Conservation (phyloP, 2,888 invertebrate species). For the Ceraclea dissimilis region DNA sequence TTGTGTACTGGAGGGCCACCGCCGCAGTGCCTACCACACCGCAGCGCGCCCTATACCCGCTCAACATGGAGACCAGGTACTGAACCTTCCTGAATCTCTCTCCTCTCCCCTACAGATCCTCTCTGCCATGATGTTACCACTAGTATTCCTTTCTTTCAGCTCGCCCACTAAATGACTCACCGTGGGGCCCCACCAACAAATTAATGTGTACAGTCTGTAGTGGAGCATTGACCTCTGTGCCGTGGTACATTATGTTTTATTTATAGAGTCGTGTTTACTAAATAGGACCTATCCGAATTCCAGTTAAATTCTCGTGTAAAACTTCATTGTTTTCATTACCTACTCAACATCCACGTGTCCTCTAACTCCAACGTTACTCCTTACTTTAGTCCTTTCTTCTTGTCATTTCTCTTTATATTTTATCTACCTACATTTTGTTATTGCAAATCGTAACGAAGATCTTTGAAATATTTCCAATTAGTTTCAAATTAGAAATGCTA, state of each 20-base stretch:
- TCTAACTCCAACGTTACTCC: background rate
- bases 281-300: too few species aligned
- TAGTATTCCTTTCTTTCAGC: background rate
- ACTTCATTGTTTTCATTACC: too few species aligned
- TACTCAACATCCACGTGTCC: background rate
- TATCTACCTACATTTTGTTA: background rate
- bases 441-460: too few species aligned
- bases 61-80: slow-evolving; percentile 26
- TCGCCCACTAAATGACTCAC: background rate
- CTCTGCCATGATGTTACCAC: background rate
- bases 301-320: too few species aligned
- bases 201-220: background rate
- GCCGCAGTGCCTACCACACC: slow-evolving; percentile 7
- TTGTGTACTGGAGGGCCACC: slow-evolving; percentile 24
- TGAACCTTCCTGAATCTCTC: too few species aligned
- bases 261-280: too few species aligned
- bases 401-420: background rate
- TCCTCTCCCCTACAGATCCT: background rate
- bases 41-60: slow-evolving; percentile 20
- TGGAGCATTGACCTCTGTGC: background rate
- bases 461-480: too few species aligned
- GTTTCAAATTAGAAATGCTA: too few species aligned
- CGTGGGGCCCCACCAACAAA: background rate
- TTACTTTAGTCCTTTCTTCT: background rate
- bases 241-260: too few species aligned